Percentiles rank a stretch among this genome's conserved stretches.
Evolutionary conservation across 2,797 vertebrate species (phyloP).

Genomic region (Decapterus maruadsi): DNA sequence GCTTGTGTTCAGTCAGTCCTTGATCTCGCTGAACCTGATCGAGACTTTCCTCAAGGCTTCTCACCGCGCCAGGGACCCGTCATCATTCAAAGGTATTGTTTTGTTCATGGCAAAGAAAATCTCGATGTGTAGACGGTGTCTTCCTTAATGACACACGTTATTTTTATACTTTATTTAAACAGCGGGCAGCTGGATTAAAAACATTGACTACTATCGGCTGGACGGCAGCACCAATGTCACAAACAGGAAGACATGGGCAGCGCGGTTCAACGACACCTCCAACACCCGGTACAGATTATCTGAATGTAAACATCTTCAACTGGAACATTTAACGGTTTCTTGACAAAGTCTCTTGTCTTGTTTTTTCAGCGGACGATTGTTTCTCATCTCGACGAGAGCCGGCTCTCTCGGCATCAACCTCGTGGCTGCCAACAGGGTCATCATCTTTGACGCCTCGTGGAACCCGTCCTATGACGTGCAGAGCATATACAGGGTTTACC

Average conservation of each 20-base stretch:
- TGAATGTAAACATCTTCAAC: neutral
- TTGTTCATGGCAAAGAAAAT: neutral
- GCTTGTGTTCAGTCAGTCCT: slow-evolving; percentile 97
- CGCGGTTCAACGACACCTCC: slow-evolving; percentile 90
- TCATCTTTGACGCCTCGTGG: slow-evolving; percentile 98
- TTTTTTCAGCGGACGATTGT: slow-evolving; percentile 90
- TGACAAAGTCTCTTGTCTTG: neutral
- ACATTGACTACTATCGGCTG: slow-evolving; percentile 95
- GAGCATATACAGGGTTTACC: slow-evolving; percentile 98
- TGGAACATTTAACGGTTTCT: neutral
- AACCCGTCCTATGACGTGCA: slow-evolving; percentile 97
- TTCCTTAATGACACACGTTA: neutral
- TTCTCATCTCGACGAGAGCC: slow-evolving; percentile 97
- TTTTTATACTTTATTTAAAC: slow-evolving; percentile 22
- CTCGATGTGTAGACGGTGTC: neutral
- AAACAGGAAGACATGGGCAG: slow-evolving; percentile 93
- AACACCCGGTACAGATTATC: slow-evolving; percentile 88
- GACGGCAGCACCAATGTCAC: slow-evolving; percentile 90
- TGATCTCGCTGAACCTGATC: slow-evolving; percentile 94
- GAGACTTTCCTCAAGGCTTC: slow-evolving; percentile 92
- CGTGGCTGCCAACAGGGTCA: slow-evolving; percentile 95
- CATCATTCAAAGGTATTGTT: slow-evolving; percentile 89
- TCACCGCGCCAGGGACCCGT: slow-evolving; percentile 82
- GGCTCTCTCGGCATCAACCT: slow-evolving; percentile 98
- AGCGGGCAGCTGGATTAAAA: slow-evolving; percentile 92